Conservation (phyloP, 2,113 vertebrate species). For the Cromileptes altivelis region DNA sequence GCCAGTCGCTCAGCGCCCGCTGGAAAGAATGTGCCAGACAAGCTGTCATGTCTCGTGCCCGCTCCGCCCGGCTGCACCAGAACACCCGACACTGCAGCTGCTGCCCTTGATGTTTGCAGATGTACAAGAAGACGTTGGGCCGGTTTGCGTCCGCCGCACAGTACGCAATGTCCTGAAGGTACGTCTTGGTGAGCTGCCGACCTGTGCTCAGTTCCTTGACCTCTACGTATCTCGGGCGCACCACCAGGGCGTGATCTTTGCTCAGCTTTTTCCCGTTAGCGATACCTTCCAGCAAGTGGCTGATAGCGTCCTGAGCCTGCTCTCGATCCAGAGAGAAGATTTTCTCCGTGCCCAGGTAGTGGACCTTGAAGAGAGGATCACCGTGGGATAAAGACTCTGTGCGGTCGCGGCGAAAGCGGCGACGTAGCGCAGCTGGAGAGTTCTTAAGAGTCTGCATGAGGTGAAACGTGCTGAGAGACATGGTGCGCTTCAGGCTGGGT, state of each 20-base stretch:
- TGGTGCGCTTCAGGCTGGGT: conserved; percentile 46
- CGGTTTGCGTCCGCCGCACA: conserved; percentile 80
- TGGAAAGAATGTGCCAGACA: conserved; percentile 87
- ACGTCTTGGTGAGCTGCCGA: conserved; percentile 87
- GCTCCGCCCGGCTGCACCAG: conserved; percentile 86
- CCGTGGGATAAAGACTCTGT: conserved; percentile 86
- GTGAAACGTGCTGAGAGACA: conserved; percentile 84
- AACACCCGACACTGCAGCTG: conserved; percentile 88
- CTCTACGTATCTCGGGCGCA: conserved; percentile 85
- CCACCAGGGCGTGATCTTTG: conserved; percentile 87
- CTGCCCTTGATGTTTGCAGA: conserved; percentile 86
- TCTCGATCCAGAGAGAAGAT: conserved; percentile 87
- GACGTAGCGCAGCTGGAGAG: conserved; percentile 84
- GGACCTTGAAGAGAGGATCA: conserved; percentile 87
- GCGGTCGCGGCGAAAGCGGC: conserved; percentile 83
- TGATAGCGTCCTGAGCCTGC: conserved; percentile 85
- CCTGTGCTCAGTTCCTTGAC: conserved; percentile 88
- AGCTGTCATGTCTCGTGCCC: conserved; percentile 83
- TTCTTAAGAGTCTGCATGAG: conserved; percentile 87
- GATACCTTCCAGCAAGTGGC: conserved; percentile 76
- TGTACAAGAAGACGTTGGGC: conserved; percentile 87
- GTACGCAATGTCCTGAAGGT: conserved; percentile 88
- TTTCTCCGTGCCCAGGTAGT: conserved; percentile 87
- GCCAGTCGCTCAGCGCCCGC: conserved; percentile 84
- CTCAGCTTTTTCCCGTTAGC: conserved; percentile 78